Base-by-base conservation (phyloP, 2,888 invertebrate species). In the Alloscopus bannaensis region DNA sequence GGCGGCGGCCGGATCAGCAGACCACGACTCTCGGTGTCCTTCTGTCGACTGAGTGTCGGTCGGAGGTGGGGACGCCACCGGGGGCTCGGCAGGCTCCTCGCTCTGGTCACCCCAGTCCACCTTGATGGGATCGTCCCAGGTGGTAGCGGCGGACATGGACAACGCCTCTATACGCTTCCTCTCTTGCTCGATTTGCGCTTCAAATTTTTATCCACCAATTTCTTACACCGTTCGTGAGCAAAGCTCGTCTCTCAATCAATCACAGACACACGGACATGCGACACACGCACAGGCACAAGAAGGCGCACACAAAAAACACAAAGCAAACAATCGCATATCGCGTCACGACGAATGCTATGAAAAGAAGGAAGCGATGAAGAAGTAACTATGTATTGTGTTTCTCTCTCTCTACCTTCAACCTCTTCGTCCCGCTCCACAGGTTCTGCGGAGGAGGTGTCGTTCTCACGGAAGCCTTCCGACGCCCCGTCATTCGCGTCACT, bases 91-190 rank as follows among this genome's bases (percentile, higher is more conserved):
- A 40, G 55, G 20, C 22, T 45, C 50, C 45, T 70, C 71, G 11
- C 80, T 70, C 2, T 83, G 85, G 65, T 87, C 87, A 4, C 93
- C 95, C 96, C 96, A 96, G 88, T 93, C 93, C 8, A 94, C 93
- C 64, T 88, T 94, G 92, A 86, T 86, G 3, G 88, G 88, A 79
- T 88, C 88, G 75, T 87, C 87, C 93, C 93, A 93, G 11, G 85
- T 84, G 4, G 92, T 93, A 3, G 92, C 93, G 3, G 72, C 52
- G 18, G 31, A 22, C 20, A 42, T 16, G 0, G 94, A 92, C 86
- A 94, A 88, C 87, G 93, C 92, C 87, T 94, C 94, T 87, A 94
- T 93, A 87, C 94, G 88, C 93, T 80, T 82, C 36, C 81, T 70
- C 55, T 83, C 81, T 18, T 66, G 73, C 47, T 84, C 84, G 55